A percentile compares a stretch with the other conserved stretches of the same genome.
Conservation (phyloP, 30 jellyfish, hydroid and myxozoan genomes). For the Pelagia noctiluca region DNA sequence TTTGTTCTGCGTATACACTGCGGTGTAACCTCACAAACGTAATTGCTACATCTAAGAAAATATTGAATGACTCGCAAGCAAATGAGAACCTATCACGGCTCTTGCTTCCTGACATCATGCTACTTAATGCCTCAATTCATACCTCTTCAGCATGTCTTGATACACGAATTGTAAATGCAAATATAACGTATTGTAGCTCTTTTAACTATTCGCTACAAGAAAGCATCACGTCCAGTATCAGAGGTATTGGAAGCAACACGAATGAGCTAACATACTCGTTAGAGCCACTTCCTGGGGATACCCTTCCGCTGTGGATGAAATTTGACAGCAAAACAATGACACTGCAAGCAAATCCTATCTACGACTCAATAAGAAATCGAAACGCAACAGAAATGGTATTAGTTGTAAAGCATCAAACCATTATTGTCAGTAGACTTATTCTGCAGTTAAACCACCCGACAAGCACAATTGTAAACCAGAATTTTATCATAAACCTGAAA, state of each 20-base stretch:
- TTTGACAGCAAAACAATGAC: no score
- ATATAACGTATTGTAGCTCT: conserved; percentile 28
- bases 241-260: neutral
- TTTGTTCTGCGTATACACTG: conserved; percentile 24
- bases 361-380: conserved; percentile 7
- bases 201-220: conserved; percentile 11
- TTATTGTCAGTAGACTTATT: neutral
- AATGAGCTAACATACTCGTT: no score
- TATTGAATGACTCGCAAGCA: neutral
- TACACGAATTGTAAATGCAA: neutral
- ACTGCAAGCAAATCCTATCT: no score
- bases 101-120: neutral
- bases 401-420: neutral
- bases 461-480: neutral
- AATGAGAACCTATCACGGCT: neutral
- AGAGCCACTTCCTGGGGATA: no score
- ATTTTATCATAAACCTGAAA: conserved; percentile 22
- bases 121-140: conserved; percentile 9
- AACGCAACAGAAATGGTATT: conserved; percentile 13
- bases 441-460: conserved; percentile 24
- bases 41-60: neutral
- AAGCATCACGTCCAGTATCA: neutral
- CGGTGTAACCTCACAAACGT: conserved; percentile 4
- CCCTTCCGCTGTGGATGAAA: no score
- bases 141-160: neutral